Evolutionary conservation across 2,113 vertebrate genomes (phyloP).

Genomic region (Chunga burmeisteri): DNA sequence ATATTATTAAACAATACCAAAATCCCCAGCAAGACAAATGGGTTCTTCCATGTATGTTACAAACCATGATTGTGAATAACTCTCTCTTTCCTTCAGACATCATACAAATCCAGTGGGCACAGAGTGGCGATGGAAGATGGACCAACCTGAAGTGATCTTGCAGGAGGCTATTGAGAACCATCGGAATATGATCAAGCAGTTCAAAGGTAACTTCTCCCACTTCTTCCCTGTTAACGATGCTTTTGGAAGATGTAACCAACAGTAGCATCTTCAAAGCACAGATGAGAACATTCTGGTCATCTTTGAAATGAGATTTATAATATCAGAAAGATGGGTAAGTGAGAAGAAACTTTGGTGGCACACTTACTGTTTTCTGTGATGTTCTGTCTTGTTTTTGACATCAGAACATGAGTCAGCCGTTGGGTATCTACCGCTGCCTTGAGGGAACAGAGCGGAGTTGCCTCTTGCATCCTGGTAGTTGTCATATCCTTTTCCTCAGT

Average conservation of each 20-base stretch:
- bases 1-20: not conserved
- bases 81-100: slow-evolving; percentile 76
- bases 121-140: slow-evolving; percentile 96
- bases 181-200: slow-evolving; percentile 89
- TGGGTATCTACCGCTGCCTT: not conserved
- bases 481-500: not conserved
- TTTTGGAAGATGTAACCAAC: not conserved
- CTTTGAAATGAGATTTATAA: not conserved
- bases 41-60: not conserved
- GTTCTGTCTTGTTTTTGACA: not conserved
- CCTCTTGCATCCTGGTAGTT: not conserved
- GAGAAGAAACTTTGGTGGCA: not conserved
- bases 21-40: not conserved
- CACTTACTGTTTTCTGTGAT: not conserved
- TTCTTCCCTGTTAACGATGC: not conserved
- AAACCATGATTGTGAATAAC: not conserved
- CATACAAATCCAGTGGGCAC: slow-evolving; percentile 96
- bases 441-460: not conserved
- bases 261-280: not conserved
- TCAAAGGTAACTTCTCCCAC: slow-evolving; percentile 83
- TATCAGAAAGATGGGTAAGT: not conserved
- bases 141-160: slow-evolving; percentile 90
- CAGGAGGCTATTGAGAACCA: slow-evolving; percentile 88
- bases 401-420: not conserved
- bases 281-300: not conserved